These are phyloP conservation scores for Pomacea maculata DNA, from an alignment of 1,140 invertebrate genomes.

Conservation along the genomic window DNA sequence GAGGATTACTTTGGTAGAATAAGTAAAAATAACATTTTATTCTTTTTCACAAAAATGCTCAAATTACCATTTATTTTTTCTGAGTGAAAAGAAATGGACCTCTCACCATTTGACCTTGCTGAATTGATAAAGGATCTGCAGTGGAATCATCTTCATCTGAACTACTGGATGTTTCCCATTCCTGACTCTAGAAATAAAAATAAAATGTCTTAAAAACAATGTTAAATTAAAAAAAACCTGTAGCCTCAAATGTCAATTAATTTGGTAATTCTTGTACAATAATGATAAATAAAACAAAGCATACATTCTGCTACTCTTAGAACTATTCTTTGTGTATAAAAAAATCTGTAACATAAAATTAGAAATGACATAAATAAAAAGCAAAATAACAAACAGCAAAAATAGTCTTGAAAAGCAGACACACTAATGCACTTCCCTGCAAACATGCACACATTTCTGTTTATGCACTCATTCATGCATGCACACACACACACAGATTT, in stretches of 20 bases:
- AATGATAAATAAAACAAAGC: background rate
- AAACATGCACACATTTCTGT: background rate
- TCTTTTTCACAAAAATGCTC: no score
- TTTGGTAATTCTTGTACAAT: background rate
- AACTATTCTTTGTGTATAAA: no score
- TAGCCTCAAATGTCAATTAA: background rate
- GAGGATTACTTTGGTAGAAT: no score
- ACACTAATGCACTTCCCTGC: background rate
- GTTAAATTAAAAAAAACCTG: background rate
- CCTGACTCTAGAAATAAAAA: constrained; percentile 39
- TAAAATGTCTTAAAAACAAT: background rate
- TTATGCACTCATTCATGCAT: background rate
- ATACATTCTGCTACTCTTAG: background rate
- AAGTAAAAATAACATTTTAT: no score
- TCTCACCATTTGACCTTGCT: constrained; percentile 26
- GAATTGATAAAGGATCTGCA: constrained; percentile 14
- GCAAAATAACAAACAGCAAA: background rate
- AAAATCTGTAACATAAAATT: no score
- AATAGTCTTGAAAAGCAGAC: background rate
- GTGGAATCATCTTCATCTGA: constrained; percentile 42
- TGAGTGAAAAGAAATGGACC: background rate
- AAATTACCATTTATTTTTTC: no score
- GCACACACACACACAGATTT: constrained; percentile 4
- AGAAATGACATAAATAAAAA: no score
- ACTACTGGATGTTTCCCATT: constrained; percentile 40